Conservation (phyloP, 2,113 vertebrate genomes). For the Macquaria australasica region DNA sequence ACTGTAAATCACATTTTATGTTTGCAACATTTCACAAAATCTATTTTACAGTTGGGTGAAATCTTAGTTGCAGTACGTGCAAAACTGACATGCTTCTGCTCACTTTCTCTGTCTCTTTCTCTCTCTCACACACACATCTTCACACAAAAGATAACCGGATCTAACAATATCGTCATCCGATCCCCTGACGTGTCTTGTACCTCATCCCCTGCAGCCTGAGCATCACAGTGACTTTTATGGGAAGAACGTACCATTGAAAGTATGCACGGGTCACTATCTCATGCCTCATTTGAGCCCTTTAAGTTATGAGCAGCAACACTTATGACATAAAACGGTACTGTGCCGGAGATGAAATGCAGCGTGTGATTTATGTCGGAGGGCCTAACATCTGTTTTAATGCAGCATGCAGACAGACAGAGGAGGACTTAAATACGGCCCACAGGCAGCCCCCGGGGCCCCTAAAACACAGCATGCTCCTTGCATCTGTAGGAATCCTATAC, state of each 20-base stretch:
- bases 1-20: conserved; percentile 18
- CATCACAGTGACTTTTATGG: conserved; percentile 29
- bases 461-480: conserved; percentile 70
- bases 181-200: conserved; percentile 21
- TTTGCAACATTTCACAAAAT: conserved; percentile 20
- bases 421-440: conserved; percentile 61
- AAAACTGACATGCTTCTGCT: background rate
- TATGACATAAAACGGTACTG: conserved; percentile 74
- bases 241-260: conserved; percentile 60
- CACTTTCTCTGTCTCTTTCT: background rate
- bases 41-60: background rate
- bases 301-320: conserved; percentile 72
- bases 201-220: conserved; percentile 15
- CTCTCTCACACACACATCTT: conserved; percentile 1
- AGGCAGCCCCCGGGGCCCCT: conserved; percentile 55
- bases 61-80: background rate
- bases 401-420: conserved; percentile 61
- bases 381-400: conserved; percentile 82
- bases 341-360: conserved; percentile 70
- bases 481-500: conserved; percentile 75
- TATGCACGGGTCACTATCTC: conserved; percentile 64
- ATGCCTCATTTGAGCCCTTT: conserved; percentile 73
- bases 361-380: conserved; percentile 75
- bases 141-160: conserved; percentile 34
- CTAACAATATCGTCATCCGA: conserved; percentile 26